These are phyloP conservation scores for Amphiura filiformis DNA, from an alignment of 35 echinoderm and acorn worm genomes.

Conservation along the genomic window DNA sequence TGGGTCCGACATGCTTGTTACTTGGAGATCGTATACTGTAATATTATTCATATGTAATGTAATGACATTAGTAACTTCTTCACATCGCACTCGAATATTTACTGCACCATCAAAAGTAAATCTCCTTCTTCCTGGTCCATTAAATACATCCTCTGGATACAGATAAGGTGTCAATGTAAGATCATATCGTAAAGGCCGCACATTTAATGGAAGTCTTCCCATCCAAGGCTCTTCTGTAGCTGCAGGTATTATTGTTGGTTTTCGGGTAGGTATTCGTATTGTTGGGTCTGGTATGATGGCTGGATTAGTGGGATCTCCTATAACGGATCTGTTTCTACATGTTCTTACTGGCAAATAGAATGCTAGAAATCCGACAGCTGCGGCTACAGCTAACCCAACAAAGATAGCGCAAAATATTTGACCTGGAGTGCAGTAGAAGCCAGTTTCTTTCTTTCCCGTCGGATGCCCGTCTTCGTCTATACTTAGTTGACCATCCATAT, in stretches of 20 bases:
- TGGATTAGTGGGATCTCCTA: no score
- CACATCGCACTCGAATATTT: constrained; percentile 57
- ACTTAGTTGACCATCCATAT: constrained; percentile 39
- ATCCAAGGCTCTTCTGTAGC: constrained; percentile 23
- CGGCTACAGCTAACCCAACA: constrained; percentile 43
- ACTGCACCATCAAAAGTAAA: constrained; percentile 91
- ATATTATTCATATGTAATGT: constrained; percentile 71
- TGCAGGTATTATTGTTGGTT: neutral
- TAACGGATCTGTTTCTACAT: no score
- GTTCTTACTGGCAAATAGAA: constrained; percentile 81
- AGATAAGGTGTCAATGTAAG: constrained; percentile 72
- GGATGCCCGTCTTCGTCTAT: constrained; percentile 41
- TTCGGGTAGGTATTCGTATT: no score
- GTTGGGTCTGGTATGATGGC: no score
- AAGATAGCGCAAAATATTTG: constrained; percentile 59
- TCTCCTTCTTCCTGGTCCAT: constrained; percentile 1
- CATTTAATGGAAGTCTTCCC: constrained; percentile 50
- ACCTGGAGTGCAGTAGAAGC: constrained; percentile 65
- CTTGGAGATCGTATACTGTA: constrained; percentile 7
- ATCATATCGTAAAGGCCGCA: constrained; percentile 57
- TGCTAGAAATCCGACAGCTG: constrained; percentile 65
- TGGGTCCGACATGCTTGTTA: constrained; percentile 14
- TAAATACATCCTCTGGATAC: constrained; percentile 44
- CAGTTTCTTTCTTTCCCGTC: constrained; percentile 12
- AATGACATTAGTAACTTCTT: constrained; percentile 42